A percentile compares a stretch with the other conserved stretches of the same genome.
These are phyloP conservation scores for Chelon labrosus DNA, from an alignment of 2,797 vertebrate species.

Conservation along the genomic window DNA sequence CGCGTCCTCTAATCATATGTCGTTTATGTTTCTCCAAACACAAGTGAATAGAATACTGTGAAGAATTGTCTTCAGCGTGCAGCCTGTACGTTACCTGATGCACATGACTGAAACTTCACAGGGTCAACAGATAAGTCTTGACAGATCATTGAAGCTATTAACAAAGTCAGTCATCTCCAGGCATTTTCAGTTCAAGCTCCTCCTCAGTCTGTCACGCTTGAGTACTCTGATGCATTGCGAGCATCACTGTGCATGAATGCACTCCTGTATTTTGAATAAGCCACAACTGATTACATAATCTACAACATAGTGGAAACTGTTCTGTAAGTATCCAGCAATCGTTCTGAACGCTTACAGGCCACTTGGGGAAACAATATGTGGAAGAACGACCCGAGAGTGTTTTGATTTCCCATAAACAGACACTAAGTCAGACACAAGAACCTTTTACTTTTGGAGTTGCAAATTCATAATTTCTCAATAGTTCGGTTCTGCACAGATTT, in stretches of 20 bases:
- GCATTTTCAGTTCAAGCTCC: constrained; percentile 35
- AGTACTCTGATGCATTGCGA: constrained; percentile 62
- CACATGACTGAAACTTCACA: not conserved
- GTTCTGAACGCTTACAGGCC: constrained; percentile 26
- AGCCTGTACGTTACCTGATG: constrained; percentile 16
- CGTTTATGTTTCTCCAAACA: too few relatives aligned
- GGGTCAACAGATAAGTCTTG: constrained; percentile 4
- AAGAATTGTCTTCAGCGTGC: not conserved
- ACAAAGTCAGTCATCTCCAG: constrained; percentile 32
- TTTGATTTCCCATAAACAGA: constrained; percentile 17
- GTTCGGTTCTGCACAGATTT: not conserved
- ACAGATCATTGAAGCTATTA: constrained; percentile 35
- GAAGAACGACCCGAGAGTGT: constrained; percentile 35
- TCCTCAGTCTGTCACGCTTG: constrained; percentile 55
- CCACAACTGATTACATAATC: constrained; percentile 70
- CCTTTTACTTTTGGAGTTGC: not conserved
- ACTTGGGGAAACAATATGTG: constrained; percentile 43
- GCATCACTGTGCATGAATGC: constrained; percentile 70
- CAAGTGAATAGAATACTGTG: not conserved
- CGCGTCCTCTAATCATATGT: not conserved
- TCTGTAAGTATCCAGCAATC: constrained; percentile 40
- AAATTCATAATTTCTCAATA: not conserved
- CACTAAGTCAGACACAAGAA: not conserved
- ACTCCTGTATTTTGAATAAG: constrained; percentile 70
- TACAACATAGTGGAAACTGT: constrained; percentile 52